Evolutionary conservation across 2,888 invertebrate genomes (phyloP).

Genomic region (Arenicola marina): DNA sequence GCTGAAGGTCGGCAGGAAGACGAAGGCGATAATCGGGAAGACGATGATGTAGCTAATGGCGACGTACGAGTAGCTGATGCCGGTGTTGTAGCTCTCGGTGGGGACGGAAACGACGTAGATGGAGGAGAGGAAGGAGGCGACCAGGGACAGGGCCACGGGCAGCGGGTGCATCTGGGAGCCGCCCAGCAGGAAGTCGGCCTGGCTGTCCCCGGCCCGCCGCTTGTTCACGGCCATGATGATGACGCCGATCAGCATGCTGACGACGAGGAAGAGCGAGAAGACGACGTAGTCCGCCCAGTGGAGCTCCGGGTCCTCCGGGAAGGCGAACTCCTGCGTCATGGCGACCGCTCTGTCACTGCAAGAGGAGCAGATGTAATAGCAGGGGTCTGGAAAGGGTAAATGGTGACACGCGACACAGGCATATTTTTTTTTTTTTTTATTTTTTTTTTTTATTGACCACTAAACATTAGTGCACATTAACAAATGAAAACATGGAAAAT

Average conservation of each 20-base stretch:
- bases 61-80: neutral
- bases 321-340: no score
- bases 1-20: neutral
- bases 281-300: conserved; percentile 2
- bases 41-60: neutral
- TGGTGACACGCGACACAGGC: no score
- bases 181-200: neutral
- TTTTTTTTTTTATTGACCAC: no score
- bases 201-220: neutral
- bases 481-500: no score
- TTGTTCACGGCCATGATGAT: neutral
- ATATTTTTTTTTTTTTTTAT: no score
- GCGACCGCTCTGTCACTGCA: no score
- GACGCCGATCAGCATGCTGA: neutral
- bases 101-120: conserved; percentile 1
- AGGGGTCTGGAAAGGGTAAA: no score
- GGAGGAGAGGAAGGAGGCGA: neutral
- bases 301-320: no score
- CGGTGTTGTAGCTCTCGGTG: conserved; percentile 5
- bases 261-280: neutral
- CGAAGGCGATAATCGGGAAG: neutral
- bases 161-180: neutral
- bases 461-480: no score
- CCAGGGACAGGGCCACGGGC: neutral
- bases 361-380: no score